Percentiles rank a stretch among this genome's conserved stretches.
These are phyloP conservation scores for Scomber colias DNA, from an alignment of 2,113 vertebrate genomes.

Conservation along the genomic window DNA sequence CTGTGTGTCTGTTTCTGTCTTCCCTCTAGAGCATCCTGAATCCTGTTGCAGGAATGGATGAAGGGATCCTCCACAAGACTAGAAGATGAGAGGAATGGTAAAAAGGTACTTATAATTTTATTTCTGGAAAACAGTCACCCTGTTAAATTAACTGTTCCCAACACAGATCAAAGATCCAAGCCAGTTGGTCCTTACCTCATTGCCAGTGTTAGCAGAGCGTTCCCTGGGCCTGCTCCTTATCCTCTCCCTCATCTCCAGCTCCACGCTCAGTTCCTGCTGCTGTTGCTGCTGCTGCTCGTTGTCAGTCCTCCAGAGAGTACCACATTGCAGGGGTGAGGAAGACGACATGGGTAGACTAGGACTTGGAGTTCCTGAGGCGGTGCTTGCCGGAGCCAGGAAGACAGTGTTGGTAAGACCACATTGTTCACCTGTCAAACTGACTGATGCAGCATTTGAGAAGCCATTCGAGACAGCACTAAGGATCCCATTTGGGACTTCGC, in stretches of 20 bases:
- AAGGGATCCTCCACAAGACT: conserved; percentile 77
- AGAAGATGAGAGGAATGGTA: conserved; percentile 1
- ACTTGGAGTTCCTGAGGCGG: conserved; percentile 77
- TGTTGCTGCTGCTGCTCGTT: conserved; percentile 75
- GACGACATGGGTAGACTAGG: conserved; percentile 82
- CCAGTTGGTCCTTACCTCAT: conserved; percentile 63
- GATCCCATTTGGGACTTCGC: conserved; percentile 56
- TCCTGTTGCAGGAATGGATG: conserved; percentile 89
- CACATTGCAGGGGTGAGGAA: conserved; percentile 77
- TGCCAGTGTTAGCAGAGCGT: conserved; percentile 41
- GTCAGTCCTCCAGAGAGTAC: conserved; percentile 79
- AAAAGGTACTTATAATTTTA: background rate
- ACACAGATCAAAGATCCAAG: background rate
- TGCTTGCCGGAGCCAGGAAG: conserved; percentile 76
- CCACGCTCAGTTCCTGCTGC: conserved; percentile 81
- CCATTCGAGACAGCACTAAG: conserved; percentile 35
- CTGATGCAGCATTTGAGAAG: conserved; percentile 52
- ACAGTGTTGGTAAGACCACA: conserved; percentile 63
- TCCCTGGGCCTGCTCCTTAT: conserved; percentile 80
- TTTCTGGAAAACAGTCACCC: background rate
- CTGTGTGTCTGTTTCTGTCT: conserved; percentile 66
- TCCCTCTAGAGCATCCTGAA: conserved; percentile 70
- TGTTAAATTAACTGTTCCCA: background rate
- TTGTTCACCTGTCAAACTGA: conserved; percentile 70
- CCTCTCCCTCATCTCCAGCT: conserved; percentile 83